Evolutionary conservation across 1,140 invertebrate genomes (phyloP).

Genomic region (Pseudomyrmex concolor): DNA sequence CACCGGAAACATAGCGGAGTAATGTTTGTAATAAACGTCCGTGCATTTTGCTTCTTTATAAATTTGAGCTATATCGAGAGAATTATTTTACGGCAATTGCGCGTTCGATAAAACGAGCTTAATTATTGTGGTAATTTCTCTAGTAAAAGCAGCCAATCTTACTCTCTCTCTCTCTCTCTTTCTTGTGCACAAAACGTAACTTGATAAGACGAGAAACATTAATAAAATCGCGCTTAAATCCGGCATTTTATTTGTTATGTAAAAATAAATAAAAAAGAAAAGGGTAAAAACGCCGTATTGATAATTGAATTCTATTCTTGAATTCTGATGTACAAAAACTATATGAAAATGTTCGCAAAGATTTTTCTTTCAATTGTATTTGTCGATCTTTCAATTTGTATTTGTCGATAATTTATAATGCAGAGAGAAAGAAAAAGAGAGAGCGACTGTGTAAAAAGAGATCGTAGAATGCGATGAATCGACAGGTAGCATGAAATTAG

Average conservation of each 20-base stretch:
- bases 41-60: not conserved
- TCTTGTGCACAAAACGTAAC: constrained; percentile 7
- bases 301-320: too few relatives aligned
- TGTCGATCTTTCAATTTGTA: constrained; percentile 14
- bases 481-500: constrained; percentile 69
- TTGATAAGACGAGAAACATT: constrained; percentile 16
- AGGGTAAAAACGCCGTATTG: not conserved
- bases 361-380: constrained; percentile 38
- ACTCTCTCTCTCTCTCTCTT: not conserved
- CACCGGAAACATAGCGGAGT: constrained; percentile 62
- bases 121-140: constrained; percentile 31
- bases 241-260: not conserved
- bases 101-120: not conserved
- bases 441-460: not conserved
- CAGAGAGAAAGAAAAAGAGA: not conserved
- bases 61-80: constrained; percentile 13
- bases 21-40: constrained; percentile 52
- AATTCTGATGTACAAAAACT: not conserved
- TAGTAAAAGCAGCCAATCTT: not conserved
- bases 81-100: constrained; percentile 15
- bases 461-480: constrained; percentile 32
- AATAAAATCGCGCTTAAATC: constrained; percentile 6
- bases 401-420: constrained; percentile 12
- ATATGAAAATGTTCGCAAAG: not conserved
- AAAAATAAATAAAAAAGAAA: not conserved